Conservation (phyloP, 1,140 invertebrate genomes). For the Drosophila nebulosa region DNA sequence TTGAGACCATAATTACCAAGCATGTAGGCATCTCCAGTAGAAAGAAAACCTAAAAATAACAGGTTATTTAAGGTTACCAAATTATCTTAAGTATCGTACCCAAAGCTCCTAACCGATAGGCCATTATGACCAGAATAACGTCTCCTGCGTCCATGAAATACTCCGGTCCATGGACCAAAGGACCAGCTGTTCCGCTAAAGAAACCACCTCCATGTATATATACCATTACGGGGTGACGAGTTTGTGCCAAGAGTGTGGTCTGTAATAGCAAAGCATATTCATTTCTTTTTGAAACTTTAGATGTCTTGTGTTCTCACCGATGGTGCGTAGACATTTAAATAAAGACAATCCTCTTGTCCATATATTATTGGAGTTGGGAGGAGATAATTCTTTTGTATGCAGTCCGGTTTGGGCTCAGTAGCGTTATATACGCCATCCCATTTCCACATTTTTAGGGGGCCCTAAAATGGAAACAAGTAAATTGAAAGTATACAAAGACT, state of each 20-base stretch:
- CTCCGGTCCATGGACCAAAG: conserved; percentile 74
- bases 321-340: conserved; percentile 84
- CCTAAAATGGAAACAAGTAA: conserved; percentile 28
- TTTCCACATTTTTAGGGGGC: conserved; percentile 44
- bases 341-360: conserved; percentile 84
- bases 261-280: conserved; percentile 15
- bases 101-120: conserved; percentile 58
- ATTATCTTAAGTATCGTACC: conserved; percentile 10
- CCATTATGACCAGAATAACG: conserved; percentile 60
- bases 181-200: conserved; percentile 62
- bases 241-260: too few relatives aligned
- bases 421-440: conserved; percentile 48
- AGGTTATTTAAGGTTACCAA: too few relatives aligned
- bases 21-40: conserved; percentile 59
- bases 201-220: conserved; percentile 81
- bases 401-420: conserved; percentile 36
- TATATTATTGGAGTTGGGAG: conserved; percentile 39
- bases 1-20: conserved; percentile 83
- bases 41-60: conserved; percentile 55
- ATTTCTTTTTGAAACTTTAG: background rate
- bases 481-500: too few relatives aligned
- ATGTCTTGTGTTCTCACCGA: conserved; percentile 62
- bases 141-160: conserved; percentile 65
- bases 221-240: conserved; percentile 81
- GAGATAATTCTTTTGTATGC: conserved; percentile 70